Conservation (phyloP, 2,888 invertebrate genomes). For the Smittia sp. region DNA sequence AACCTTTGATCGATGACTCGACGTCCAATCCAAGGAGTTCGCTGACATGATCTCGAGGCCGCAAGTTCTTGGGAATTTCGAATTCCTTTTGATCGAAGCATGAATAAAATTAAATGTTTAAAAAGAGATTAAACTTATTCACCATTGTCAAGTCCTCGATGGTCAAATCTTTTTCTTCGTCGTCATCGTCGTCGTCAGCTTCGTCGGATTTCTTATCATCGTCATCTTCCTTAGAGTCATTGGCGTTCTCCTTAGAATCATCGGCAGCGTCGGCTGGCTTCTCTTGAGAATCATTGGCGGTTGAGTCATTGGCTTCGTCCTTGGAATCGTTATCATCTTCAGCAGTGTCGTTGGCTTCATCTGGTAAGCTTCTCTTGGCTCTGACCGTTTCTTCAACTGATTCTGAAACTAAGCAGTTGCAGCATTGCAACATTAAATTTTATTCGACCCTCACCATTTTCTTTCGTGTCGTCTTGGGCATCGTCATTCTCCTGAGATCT, state of each 20-base stretch:
- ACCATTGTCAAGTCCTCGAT: conserved; percentile 49
- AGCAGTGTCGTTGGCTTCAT: conserved; percentile 43
- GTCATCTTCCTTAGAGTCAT: conserved; percentile 43
- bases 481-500: conserved; percentile 48
- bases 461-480: neutral
- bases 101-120: neutral
- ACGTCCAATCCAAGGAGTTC: conserved; percentile 77
- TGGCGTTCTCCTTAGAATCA: conserved; percentile 43
- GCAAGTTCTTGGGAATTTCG: conserved; percentile 72
- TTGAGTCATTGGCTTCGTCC: conserved; percentile 43
- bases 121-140: neutral
- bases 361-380: conserved; percentile 31
- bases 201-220: conserved; percentile 41
- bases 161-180: conserved; percentile 61
- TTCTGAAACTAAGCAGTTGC: neutral
- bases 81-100: conserved; percentile 56
- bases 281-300: neutral
- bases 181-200: conserved; percentile 48
- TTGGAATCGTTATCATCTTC: conserved; percentile 47
- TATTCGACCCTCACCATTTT: neutral
- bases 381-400: conserved; percentile 42
- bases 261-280: conserved; percentile 28
- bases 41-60: conserved; percentile 76
- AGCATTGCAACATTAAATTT: neutral
- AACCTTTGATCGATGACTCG: conserved; percentile 55